phyloP scores from a whole-genome alignment of 2,888 invertebrate species.

The Geophilus truncorum region DNA sequence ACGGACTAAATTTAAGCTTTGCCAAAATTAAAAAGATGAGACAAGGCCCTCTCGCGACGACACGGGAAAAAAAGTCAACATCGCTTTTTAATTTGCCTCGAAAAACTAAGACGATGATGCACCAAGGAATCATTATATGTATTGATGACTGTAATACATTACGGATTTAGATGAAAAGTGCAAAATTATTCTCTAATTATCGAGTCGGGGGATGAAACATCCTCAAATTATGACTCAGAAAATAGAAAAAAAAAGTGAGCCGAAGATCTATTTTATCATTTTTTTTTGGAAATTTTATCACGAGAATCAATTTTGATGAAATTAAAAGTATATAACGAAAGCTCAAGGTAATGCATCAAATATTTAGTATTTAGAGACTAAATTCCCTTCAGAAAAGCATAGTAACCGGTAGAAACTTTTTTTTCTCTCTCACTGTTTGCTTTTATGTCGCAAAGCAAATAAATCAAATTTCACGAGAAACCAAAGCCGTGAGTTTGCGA shows the following conservation, averaged over 20 bases:
- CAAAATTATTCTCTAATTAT: conserved; percentile 18
- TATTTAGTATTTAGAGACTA: too few species aligned
- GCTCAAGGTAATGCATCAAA: too few species aligned
- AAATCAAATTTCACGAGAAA: background rate
- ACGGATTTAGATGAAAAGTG: conserved; percentile 17
- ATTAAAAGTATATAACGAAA: too few species aligned
- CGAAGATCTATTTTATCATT: too few species aligned
- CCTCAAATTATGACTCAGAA: background rate
- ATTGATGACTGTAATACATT: conserved; percentile 7
- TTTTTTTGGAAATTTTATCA: too few species aligned
- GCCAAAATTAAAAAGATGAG: conserved; percentile 2
- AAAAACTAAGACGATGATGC: conserved; percentile 12
- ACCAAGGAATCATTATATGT: conserved; percentile 5
- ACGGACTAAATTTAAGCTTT: background rate
- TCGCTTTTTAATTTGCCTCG: background rate
- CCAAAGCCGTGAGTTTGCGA: background rate
- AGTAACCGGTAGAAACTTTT: too few species aligned
- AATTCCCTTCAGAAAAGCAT: too few species aligned
- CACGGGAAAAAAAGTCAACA: background rate
- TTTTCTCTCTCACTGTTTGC: too few species aligned
- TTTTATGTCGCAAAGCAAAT: background rate
- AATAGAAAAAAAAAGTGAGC: background rate
- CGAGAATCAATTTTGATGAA: too few species aligned
- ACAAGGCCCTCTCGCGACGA: background rate
- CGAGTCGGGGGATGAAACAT: background rate